Evolutionary conservation across 2,797 vertebrate genomes (phyloP), one percentile per base, ranked within the genome.

Genomic region (Protosalanx chinensis): DNA sequence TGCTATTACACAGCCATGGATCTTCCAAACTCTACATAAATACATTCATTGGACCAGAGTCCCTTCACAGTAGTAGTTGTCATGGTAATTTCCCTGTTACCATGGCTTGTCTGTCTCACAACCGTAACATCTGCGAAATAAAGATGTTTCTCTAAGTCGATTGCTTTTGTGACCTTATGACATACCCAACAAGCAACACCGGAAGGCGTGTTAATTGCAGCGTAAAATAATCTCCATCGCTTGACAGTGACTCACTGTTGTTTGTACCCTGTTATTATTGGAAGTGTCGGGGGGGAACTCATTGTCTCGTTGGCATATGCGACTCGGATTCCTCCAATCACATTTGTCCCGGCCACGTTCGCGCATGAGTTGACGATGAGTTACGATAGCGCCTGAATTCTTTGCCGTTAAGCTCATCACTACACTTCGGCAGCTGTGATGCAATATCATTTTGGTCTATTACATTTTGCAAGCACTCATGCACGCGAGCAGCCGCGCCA

Each of bases 131-230:
- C 66, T 12, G 10, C 33, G 51, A 8, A 18, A 18, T 67, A 20
- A 67, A 5, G 15, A 18, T 1, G 16, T 12, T 67, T 56, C 0
- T 67, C 41, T 32, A 10, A 32, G 29, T 4, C 32, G 23, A 30
- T 56, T 67, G 46, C 23, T 18, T 67, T 53, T 67, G 29, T 33
- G 13, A n/a, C 7, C 49, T 29, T 20, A 7, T 15, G 29, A 68
- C 33, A 57, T 57, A 51, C 16, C 16, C 57, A 68, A 57, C 35
- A 20, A 37, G 53, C 32, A 56, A 1, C 51, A 33, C 49, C 18
- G 13, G 10, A n/a, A 13, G 29, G 51, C 3, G 53, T 68, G 53
- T 68, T 3, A 68, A 68, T 58, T 68, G 30, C 66, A 33, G 53
- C 35, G 37, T 46, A 49, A 66, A 41, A 27, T 23, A 5, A 23